Percentiles rank a stretch among this genome's conserved stretches.
Conservation (phyloP, 2,888 invertebrate species). For the Philaethria dido region DNA sequence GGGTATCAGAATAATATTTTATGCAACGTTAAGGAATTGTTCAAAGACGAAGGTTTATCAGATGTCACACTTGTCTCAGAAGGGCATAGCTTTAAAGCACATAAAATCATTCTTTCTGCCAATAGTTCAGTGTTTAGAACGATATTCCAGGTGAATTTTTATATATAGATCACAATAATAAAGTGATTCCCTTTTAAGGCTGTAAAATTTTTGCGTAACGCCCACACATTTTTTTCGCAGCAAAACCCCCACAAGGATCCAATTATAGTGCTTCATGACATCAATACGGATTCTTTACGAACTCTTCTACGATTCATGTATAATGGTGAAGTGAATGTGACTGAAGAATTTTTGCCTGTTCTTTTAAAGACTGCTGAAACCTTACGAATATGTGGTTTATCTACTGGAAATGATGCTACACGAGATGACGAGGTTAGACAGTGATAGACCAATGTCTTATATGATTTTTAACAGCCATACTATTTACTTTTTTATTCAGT, state of each 20-base stretch:
- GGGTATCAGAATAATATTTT: constrained; percentile 87
- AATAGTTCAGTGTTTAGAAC: constrained; percentile 87
- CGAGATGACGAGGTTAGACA: constrained; percentile 72
- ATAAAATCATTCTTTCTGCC: constrained; percentile 87
- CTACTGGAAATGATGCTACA: constrained; percentile 79
- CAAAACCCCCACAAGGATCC: constrained; percentile 90
- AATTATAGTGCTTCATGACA: constrained; percentile 89
- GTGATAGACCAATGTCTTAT: not conserved
- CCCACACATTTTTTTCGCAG: constrained; percentile 80
- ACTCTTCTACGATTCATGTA: constrained; percentile 88
- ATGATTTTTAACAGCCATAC: not conserved
- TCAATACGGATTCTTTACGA: constrained; percentile 86
- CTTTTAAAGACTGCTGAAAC: constrained; percentile 88
- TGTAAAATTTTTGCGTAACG: constrained; percentile 49
- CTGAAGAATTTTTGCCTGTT: constrained; percentile 87
- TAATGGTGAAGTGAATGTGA: constrained; percentile 89
- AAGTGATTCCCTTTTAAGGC: constrained; percentile 16
- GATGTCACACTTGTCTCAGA: constrained; percentile 88
- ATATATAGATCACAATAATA: constrained; percentile 5
- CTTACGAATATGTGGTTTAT: constrained; percentile 87
- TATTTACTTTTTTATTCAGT: not conserved
- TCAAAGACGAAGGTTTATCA: constrained; percentile 86
- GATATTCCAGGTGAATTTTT: constrained; percentile 79
- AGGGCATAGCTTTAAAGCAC: constrained; percentile 86
- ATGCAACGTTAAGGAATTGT: constrained; percentile 85